A percentile compares a stretch with the other conserved stretches of the same genome.
Conservation (phyloP, 1,140 invertebrate genomes). For the Stratiolaelaps scimitus region DNA sequence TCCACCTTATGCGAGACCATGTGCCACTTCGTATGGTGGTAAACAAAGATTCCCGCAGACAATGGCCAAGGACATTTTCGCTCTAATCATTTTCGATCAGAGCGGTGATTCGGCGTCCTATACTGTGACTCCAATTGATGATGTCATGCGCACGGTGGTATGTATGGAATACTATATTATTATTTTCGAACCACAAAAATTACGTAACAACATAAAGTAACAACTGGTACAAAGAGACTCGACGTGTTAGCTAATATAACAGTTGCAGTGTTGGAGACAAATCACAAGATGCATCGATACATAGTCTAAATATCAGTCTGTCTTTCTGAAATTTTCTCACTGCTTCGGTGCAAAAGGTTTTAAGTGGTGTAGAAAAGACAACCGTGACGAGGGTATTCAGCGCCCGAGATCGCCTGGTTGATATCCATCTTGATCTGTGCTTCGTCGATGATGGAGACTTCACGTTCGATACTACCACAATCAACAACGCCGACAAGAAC, state of each 20-base stretch:
- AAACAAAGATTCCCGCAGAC: too few relatives aligned
- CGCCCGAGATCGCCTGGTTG: not conserved
- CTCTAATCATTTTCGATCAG: not conserved
- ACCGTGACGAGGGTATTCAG: not conserved
- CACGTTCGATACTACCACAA: not conserved
- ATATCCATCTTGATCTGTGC: not conserved
- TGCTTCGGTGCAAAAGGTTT: not conserved
- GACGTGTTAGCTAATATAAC: too few relatives aligned
- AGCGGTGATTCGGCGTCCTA: not conserved
- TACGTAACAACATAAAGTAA: too few relatives aligned
- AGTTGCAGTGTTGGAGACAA: too few relatives aligned
- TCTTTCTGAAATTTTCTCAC: too few relatives aligned
- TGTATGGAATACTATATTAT: not conserved
- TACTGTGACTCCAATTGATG: conserved; percentile 5
- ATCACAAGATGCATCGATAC: too few relatives aligned
- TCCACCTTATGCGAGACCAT: too few relatives aligned
- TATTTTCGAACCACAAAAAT: too few relatives aligned
- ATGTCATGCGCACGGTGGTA: conserved; percentile 23
- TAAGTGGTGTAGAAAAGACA: conserved; percentile 17
- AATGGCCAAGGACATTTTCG: not conserved
- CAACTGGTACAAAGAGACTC: too few relatives aligned
- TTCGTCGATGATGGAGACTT: conserved; percentile 20
- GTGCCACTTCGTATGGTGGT: too few relatives aligned
- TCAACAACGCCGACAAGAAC: not conserved
- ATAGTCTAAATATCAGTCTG: too few relatives aligned